These are phyloP conservation scores for Echiichthys vipera DNA, from an alignment of 2,797 vertebrate species.

Conservation along the genomic window DNA sequence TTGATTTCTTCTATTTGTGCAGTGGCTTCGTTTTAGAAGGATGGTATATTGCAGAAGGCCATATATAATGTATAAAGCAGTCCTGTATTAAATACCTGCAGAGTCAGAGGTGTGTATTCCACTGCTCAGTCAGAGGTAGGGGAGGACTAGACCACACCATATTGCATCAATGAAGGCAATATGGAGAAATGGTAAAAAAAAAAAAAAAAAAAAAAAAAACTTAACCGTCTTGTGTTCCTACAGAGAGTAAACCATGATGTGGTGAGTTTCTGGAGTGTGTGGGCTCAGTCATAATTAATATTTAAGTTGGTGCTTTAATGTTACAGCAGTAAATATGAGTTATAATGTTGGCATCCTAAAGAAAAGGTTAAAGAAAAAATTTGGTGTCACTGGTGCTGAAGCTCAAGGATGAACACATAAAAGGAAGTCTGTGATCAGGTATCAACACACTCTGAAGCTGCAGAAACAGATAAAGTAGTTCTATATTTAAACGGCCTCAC, in stretches of 20 bases:
- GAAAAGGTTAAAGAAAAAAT: constrained; percentile 22
- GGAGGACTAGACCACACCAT: constrained; percentile 65
- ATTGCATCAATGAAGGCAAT: constrained; percentile 70
- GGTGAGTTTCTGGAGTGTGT: constrained; percentile 27
- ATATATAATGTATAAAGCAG: constrained; percentile 79
- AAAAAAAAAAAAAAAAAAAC: constrained; percentile 22
- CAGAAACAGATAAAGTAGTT: constrained; percentile 63
- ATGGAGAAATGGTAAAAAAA: constrained; percentile 20
- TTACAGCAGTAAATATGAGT: constrained; percentile 21
- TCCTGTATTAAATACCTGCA: constrained; percentile 81
- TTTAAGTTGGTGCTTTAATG: constrained; percentile 24
- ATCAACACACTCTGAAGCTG: constrained; percentile 36
- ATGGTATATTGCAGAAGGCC: constrained; percentile 56
- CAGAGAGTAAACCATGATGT: neutral
- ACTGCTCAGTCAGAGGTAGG: constrained; percentile 42
- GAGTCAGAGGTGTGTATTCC: constrained; percentile 61
- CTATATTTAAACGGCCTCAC: constrained; percentile 76
- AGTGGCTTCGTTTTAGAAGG: constrained; percentile 54
- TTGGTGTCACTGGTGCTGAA: constrained; percentile 13
- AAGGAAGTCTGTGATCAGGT: constrained; percentile 35
- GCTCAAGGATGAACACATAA: constrained; percentile 35
- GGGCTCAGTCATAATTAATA: constrained; percentile 40
- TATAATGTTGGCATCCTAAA: neutral
- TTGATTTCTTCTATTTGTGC: constrained; percentile 63
- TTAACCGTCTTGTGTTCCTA: constrained; percentile 25